These are phyloP conservation scores for Podotricha telesiphe DNA, from an alignment of 2,888 invertebrate species.

Conservation along the genomic window DNA sequence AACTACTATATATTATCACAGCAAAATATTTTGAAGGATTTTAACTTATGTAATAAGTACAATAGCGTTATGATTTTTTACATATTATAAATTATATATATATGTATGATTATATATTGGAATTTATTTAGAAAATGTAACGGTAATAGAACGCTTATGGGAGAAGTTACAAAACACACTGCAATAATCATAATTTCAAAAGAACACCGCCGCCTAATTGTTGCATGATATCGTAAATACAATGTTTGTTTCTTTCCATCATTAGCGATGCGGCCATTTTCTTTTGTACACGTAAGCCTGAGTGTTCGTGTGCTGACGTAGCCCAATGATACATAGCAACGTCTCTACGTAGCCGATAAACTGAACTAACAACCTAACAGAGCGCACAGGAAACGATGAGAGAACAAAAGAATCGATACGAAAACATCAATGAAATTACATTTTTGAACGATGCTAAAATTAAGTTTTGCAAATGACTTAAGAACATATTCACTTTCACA, in stretches of 20 bases:
- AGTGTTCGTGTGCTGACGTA: slow-evolving; percentile 57
- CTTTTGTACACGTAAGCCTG: slow-evolving; percentile 60
- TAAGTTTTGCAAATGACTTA: background rate
- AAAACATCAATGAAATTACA: slow-evolving; percentile 56
- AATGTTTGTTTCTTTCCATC: slow-evolving; percentile 39
- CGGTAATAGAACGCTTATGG: too few species aligned
- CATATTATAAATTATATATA: background rate
- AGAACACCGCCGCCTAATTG: background rate
- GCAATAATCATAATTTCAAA: background rate
- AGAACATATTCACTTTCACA: background rate
- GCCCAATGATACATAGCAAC: slow-evolving; percentile 59
- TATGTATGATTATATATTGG: background rate
- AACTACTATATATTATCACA: slow-evolving; percentile 58
- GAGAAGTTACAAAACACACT: background rate
- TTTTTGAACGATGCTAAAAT: slow-evolving; percentile 26
- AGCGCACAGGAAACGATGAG: slow-evolving; percentile 59
- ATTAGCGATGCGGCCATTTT: slow-evolving; percentile 58
- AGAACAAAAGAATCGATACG: slow-evolving; percentile 69
- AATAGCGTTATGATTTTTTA: background rate
- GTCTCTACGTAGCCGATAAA: slow-evolving; percentile 59
- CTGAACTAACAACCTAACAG: slow-evolving; percentile 56
- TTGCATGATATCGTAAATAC: slow-evolving; percentile 23
- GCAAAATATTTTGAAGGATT: slow-evolving; percentile 58
- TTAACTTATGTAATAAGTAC: background rate
- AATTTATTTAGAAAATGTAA: background rate